Conservation (phyloP, 1,140 invertebrate genomes). For the Drosophila arawakana region DNA sequence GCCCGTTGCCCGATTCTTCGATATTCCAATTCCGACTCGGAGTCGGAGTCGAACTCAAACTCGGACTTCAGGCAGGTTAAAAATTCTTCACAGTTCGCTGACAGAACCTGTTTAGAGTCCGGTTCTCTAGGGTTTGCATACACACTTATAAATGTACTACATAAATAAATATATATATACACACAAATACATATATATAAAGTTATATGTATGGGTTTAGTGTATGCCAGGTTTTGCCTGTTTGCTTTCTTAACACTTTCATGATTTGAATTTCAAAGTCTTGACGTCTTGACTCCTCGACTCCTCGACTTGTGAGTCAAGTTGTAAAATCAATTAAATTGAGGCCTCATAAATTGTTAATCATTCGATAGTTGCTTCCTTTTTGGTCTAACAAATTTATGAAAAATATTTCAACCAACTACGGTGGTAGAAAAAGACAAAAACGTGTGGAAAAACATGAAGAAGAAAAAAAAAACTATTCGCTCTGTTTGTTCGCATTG, state of each 20-base stretch:
- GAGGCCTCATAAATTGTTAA: slow-evolving; percentile 50
- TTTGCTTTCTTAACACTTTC: slow-evolving; percentile 76
- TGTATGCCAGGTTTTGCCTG: slow-evolving; percentile 19
- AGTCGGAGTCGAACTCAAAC: neutral
- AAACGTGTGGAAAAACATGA: neutral
- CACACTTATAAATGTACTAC: neutral
- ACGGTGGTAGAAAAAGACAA: neutral
- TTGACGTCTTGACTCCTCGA: neutral
- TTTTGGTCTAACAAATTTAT: slow-evolving; percentile 50
- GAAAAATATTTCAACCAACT: slow-evolving; percentile 14
- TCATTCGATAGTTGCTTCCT: slow-evolving; percentile 23
- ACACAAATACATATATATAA: slow-evolving; percentile 3
- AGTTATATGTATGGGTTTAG: slow-evolving; percentile 13
- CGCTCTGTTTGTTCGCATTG: slow-evolving; percentile 60
- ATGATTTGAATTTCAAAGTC: slow-evolving; percentile 69
- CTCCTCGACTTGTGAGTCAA: slow-evolving; percentile 5
- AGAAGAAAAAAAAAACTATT: slow-evolving; percentile 22
- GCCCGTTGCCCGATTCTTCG: no score
- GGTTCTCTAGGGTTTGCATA: slow-evolving; percentile 45
- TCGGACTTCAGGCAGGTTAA: slow-evolving; percentile 58
- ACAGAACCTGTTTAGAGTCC: slow-evolving; percentile 73
- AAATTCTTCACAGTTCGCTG: slow-evolving; percentile 78
- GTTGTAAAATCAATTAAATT: slow-evolving; percentile 75
- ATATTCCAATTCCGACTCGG: no score
- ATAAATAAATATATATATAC: slow-evolving; percentile 1